These are phyloP conservation scores for Amia ocellicauda DNA, from an alignment of 2,113 vertebrate genomes.

Conservation along the genomic window DNA sequence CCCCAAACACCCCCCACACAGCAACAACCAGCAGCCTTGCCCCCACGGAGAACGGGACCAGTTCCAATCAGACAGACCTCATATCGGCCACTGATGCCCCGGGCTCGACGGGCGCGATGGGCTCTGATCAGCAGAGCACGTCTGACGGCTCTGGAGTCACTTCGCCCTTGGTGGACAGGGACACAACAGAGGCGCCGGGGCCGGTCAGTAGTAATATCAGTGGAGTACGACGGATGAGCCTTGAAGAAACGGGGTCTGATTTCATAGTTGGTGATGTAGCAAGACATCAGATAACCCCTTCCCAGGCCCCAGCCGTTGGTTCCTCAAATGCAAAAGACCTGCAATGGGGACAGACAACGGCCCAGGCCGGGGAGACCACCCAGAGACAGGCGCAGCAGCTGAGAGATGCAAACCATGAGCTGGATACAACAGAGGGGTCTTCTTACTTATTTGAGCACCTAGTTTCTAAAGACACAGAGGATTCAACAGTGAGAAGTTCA, in stretches of 20 bases:
- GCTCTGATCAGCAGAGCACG: no score
- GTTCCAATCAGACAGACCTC: constrained; percentile 48
- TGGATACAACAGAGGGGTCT: constrained; percentile 44
- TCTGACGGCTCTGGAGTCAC: constrained; percentile 16
- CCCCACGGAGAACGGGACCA: constrained; percentile 45
- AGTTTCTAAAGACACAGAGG: constrained; percentile 33
- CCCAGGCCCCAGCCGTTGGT: constrained; percentile 23
- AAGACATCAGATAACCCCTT: constrained; percentile 17
- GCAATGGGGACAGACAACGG: constrained; percentile 33
- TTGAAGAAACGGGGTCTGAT: constrained; percentile 17
- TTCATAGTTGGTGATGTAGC: constrained; percentile 18
- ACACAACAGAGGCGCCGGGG: constrained; percentile 24
- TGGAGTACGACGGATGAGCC: constrained; percentile 18
- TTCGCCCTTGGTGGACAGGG: background rate
- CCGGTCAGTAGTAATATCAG: constrained; percentile 17
- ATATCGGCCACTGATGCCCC: constrained; percentile 35
- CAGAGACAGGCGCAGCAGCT: constrained; percentile 36
- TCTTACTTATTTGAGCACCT: constrained; percentile 21
- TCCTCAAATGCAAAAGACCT: constrained; percentile 10
- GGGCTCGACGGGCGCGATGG: constrained; percentile 19
- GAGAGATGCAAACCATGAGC: constrained; percentile 47
- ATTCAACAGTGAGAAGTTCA: constrained; percentile 32
- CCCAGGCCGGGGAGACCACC: constrained; percentile 26
- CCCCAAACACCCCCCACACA: constrained; percentile 47
- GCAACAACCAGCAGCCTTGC: constrained; percentile 36